Percentiles rank a stretch among this genome's conserved stretches.
phyloP scores from a whole-genome alignment of 2,113 vertebrate genomes.

The Vicugna pacos region DNA sequence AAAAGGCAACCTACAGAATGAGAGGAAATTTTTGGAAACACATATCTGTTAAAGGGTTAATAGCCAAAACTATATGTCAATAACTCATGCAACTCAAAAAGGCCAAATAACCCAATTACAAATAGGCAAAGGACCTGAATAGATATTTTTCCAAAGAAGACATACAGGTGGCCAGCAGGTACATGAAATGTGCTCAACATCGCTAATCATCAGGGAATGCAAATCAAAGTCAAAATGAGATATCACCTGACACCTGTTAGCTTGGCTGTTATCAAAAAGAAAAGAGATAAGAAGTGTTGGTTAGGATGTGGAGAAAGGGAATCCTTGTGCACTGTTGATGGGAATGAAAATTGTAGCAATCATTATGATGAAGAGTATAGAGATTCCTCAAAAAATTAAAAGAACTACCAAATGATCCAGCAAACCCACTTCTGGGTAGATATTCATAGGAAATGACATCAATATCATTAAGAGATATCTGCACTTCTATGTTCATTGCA shows the following conservation, averaged over 20 bases:
- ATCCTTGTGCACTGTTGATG: not conserved
- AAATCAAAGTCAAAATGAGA: not conserved
- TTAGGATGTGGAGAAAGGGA: not conserved
- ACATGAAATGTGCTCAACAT: not conserved
- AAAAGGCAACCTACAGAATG: not conserved
- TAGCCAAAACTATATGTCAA: not conserved
- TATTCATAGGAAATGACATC: not conserved
- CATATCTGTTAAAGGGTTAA: not conserved
- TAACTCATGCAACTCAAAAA: not conserved
- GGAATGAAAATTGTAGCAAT: not conserved
- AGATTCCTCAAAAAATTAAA: not conserved
- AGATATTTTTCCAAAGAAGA: conserved; percentile 24
- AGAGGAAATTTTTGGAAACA: not conserved
- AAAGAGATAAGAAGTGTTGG: not conserved
- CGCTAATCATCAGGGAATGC: not conserved
- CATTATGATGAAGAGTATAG: not conserved
- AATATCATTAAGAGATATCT: not conserved
- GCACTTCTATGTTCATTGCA: not conserved
- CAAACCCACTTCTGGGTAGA: not conserved
- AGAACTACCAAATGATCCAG: not conserved
- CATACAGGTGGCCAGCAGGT: not conserved
- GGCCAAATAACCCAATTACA: not conserved
- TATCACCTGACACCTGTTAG: not conserved
- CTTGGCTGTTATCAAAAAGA: not conserved
- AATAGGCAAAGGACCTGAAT: not conserved